Base-by-base conservation (phyloP, 2,888 invertebrate genomes). In the Hypercompe scribonia region DNA sequence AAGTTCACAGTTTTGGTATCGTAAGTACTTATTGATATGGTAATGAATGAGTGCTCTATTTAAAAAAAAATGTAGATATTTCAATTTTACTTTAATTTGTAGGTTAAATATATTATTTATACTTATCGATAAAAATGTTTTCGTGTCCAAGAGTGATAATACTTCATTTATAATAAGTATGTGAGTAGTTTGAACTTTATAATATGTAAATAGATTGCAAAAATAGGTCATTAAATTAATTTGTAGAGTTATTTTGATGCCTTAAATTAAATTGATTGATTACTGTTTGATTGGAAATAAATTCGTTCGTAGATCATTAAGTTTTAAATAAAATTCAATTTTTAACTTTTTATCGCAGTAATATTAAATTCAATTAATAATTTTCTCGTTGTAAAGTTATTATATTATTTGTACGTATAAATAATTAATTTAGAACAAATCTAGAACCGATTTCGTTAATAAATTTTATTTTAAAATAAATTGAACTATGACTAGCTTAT, bases 11-110 rank as follows among this genome's bases (percentile, higher is more conserved):
- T 68, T 68, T 67, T 36, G 54, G 28, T 68, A 68, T 58, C 54
- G 68, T 24, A 42, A 63, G 36, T 65, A 65, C 58, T 50, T 18
- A 33, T 46, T 61, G 65, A 73, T 61, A 72, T 39, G 42, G 42
- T 73, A 70, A 73, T 73, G 73, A 73, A 70, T 66, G 65, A 46
- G n/a, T 34, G 66, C 63, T 73, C 36, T 69, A 61, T 67, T 67
- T 73, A 67, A n/a, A 70, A 65, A 28, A 42, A 24, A 66, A 36
- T 24, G 39, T 66, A 39, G 18, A 42, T 28, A 31, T 68, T 36
- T 42, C n/a, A 36, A 34, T 34, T 31, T 15, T 58, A 28, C 4
- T 58, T 58, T 61, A 28, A 61, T 61, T 61, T 61, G 31, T 18
- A 18, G 15, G 58, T 58, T 28, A 58, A 28, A 11, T 58, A 58